A percentile compares a stretch with the other conserved stretches of the same genome.
These are phyloP conservation scores for Cataglyphis hispanica DNA, from an alignment of 1,140 invertebrate species.

Conservation along the genomic window DNA sequence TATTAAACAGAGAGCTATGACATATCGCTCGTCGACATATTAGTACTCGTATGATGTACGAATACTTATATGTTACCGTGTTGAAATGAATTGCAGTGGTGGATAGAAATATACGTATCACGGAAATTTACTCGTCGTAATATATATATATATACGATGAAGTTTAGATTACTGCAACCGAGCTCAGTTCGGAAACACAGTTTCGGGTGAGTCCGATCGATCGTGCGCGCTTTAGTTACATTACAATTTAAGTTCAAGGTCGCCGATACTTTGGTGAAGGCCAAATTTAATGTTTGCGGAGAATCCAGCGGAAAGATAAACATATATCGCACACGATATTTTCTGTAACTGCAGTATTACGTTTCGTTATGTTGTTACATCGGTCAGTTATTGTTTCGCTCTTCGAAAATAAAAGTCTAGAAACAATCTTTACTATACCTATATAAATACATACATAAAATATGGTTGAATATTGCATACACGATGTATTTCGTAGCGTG, in stretches of 20 bases:
- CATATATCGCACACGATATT: constrained; percentile 1
- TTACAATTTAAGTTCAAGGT: constrained; percentile 59
- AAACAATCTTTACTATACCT: background rate
- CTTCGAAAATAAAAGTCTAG: background rate
- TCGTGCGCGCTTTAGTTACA: constrained; percentile 45
- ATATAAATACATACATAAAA: no score
- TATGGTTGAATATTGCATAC: background rate
- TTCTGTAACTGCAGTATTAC: background rate
- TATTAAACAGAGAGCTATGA: no score
- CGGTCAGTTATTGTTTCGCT: no score
- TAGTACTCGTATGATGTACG: no score
- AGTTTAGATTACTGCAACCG: constrained; percentile 18
- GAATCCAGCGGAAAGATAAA: constrained; percentile 28
- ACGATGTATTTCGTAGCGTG: no score
- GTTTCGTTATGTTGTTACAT: background rate
- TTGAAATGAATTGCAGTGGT: constrained; percentile 25
- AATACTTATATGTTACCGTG: background rate
- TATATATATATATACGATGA: background rate
- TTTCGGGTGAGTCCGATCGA: constrained; percentile 52
- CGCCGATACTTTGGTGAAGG: constrained; percentile 35
- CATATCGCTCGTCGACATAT: no score
- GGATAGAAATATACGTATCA: background rate
- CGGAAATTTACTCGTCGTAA: constrained; percentile 8
- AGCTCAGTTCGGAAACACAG: constrained; percentile 1
- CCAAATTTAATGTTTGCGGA: constrained; percentile 30